These are phyloP conservation scores for Oryzias celebensis DNA, from an alignment of 2,113 vertebrate genomes.

Conservation along the genomic window DNA sequence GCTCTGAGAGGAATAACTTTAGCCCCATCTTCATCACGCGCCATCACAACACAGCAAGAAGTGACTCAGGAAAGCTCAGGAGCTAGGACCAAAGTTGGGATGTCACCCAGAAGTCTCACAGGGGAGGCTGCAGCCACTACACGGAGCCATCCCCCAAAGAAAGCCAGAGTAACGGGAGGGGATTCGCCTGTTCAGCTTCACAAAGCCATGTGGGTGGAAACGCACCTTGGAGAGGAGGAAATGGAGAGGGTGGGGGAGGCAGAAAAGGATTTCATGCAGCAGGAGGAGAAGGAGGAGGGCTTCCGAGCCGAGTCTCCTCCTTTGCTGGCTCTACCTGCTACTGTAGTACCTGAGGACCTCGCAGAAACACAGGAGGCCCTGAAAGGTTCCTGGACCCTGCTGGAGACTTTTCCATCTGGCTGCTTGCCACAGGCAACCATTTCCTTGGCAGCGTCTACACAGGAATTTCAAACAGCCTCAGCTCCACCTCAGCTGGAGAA, in stretches of 20 bases:
- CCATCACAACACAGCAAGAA: slow-evolving; percentile 5
- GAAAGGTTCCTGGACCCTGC: slow-evolving; percentile 11
- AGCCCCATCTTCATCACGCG: slow-evolving; percentile 28
- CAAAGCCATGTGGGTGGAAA: slow-evolving; percentile 76
- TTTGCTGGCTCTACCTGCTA: slow-evolving; percentile 56
- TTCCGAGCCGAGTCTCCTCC: slow-evolving; percentile 60
- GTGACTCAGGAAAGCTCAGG: slow-evolving; percentile 16
- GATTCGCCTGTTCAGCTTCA: slow-evolving; percentile 56
- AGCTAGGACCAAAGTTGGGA: slow-evolving; percentile 24
- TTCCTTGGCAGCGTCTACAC: slow-evolving; percentile 25
- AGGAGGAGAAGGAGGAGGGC: slow-evolving; percentile 50
- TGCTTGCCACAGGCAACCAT: slow-evolving; percentile 31
- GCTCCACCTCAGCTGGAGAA: slow-evolving; percentile 17
- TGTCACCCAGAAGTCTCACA: slow-evolving; percentile 11
- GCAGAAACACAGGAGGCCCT: background rate
- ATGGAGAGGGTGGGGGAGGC: slow-evolving; percentile 44
- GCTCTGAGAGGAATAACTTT: slow-evolving; percentile 58
- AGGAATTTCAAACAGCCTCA: slow-evolving; percentile 45
- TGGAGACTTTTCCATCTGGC: slow-evolving; percentile 17
- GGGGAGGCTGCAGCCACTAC: background rate
- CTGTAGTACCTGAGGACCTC: slow-evolving; percentile 62
- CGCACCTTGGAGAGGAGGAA: slow-evolving; percentile 69
- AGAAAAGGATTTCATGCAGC: slow-evolving; percentile 26
- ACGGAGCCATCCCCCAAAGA: slow-evolving; percentile 17
- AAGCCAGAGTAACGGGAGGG: slow-evolving; percentile 11